Conservation (phyloP, 2,797 vertebrate genomes). For the Muscicapa striata region DNA sequence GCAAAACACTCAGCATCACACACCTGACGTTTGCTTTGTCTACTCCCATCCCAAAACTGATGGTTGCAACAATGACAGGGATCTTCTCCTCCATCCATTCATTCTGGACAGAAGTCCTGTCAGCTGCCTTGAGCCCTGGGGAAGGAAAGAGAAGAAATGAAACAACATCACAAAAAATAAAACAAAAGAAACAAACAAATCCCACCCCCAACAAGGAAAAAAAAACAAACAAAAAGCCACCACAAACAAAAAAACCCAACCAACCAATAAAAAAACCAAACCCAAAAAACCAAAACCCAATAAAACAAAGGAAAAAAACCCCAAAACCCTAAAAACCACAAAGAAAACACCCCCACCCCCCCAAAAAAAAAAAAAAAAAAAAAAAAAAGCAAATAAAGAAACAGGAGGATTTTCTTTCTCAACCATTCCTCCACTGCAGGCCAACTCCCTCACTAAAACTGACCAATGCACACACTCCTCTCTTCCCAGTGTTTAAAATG, state of each 20-base stretch:
- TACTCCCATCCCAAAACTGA: slow-evolving; percentile 99
- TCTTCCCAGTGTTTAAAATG: background rate
- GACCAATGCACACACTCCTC: background rate
- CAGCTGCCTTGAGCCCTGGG: slow-evolving; percentile 86
- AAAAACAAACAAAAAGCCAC: background rate
- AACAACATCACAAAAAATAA: background rate
- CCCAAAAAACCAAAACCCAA: background rate
- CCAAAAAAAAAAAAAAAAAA: too few relatives aligned
- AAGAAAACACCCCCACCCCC: background rate
- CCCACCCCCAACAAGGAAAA: accelerated
- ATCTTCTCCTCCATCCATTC: slow-evolving; percentile 96
- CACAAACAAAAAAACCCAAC: too few relatives aligned
- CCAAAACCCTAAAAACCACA: accelerated
- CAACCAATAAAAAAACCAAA: background rate
- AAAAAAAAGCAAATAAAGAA: background rate
- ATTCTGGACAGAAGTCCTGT: slow-evolving; percentile 87
- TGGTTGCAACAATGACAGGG: slow-evolving; percentile 93
- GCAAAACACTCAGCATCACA: background rate
- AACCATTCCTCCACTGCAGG: background rate
- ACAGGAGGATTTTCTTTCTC: background rate
- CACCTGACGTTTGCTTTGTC: slow-evolving; percentile 97
- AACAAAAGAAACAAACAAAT: background rate
- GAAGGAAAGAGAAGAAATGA: background rate
- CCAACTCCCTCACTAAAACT: background rate
- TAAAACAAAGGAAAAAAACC: background rate